phyloP scores from a whole-genome alignment of 2,888 invertebrate genomes.

The Stenodema calcarata region DNA sequence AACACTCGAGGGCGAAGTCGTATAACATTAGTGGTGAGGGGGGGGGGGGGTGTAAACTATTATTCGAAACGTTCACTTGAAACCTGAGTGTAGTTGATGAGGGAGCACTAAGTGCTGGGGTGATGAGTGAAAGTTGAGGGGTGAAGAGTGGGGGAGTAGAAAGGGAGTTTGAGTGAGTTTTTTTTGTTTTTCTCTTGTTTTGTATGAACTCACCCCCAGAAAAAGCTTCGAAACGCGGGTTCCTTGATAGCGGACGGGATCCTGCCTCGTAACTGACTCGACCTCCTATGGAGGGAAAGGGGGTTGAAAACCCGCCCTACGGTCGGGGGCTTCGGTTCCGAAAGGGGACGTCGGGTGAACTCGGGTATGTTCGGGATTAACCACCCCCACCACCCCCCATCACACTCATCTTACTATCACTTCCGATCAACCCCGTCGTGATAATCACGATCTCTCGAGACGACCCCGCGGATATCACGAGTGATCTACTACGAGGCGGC shows the following conservation, averaged over 20 bases:
- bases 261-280: constrained; percentile 42
- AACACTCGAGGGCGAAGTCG: too few relatives aligned
- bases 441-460: too few relatives aligned
- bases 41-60: too few relatives aligned
- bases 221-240: constrained; percentile 25
- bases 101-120: too few relatives aligned
- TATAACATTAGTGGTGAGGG: too few relatives aligned
- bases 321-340: background rate
- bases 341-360: background rate
- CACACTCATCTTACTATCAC: background rate
- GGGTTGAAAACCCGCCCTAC: constrained; percentile 7
- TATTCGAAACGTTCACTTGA: too few relatives aligned
- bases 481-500: too few relatives aligned
- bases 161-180: too few relatives aligned
- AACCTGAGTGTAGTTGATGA: too few relatives aligned
- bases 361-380: background rate
- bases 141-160: background rate
- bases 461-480: too few relatives aligned
- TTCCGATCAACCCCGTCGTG: too few relatives aligned
- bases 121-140: background rate
- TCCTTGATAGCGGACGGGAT: background rate
- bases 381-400: background rate
- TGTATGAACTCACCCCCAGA: constrained; percentile 25
- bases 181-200: background rate
- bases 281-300: constrained; percentile 14